These are phyloP conservation scores for Chionoecetes opilio DNA, from an alignment of 1,140 invertebrate species.

Conservation along the genomic window DNA sequence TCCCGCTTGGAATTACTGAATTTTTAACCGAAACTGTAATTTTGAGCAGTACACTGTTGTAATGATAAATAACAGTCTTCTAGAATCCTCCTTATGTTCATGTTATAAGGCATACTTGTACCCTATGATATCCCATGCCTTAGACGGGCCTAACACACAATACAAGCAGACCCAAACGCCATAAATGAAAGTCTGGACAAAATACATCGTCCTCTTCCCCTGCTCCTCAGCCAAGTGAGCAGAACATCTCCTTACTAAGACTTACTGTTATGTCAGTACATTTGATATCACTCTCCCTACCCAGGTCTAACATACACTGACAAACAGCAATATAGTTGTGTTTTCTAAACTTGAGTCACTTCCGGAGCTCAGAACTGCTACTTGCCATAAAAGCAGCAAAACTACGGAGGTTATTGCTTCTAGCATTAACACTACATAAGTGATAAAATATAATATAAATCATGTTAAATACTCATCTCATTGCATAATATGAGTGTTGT, in stretches of 20 bases:
- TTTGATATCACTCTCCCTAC: constrained; percentile 43
- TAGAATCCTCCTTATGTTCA: neutral
- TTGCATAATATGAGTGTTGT: constrained; percentile 76
- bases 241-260: neutral
- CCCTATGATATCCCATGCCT: neutral
- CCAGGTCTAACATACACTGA: constrained; percentile 40
- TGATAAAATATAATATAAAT: constrained; percentile 70
- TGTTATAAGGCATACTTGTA: neutral
- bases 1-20: neutral
- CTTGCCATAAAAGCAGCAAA: constrained; percentile 77
- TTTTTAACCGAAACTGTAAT: neutral
- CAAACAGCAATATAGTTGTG: constrained; percentile 73
- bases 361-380: constrained; percentile 70
- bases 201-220: neutral
- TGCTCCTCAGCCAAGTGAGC: neutral
- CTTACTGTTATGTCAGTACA: constrained; percentile 11
- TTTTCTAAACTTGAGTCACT: constrained; percentile 75
- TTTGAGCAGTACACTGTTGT: neutral
- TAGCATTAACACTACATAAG: constrained; percentile 77
- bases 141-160: neutral
- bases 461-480: constrained; percentile 77
- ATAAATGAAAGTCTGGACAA: neutral
- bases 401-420: constrained; percentile 80
- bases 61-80: constrained; percentile 31
- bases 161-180: neutral